Evolutionary conservation across 2,113 vertebrate genomes (phyloP).

Genomic region (Phyllostomus hastatus): DNA sequence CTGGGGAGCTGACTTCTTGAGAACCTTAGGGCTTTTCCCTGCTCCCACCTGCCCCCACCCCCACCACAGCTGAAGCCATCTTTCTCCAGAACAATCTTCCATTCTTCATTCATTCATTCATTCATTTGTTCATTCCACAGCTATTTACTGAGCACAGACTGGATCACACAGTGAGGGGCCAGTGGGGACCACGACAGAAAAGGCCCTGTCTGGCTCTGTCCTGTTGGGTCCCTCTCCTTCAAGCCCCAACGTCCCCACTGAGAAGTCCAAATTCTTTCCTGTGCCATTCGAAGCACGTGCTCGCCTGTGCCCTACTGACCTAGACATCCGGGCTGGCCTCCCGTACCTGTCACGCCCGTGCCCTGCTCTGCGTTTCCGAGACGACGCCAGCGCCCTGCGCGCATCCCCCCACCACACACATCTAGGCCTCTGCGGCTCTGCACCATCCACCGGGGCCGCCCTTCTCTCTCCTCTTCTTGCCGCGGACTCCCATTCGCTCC

Average conservation of each 20-base stretch:
- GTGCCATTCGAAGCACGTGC: not conserved
- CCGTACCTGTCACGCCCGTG: rapidly evolving
- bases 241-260: not conserved
- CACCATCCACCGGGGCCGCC: too few relatives aligned
- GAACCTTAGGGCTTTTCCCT: not conserved
- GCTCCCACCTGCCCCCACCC: not conserved
- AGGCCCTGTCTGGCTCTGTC: not conserved
- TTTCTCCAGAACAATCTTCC: not conserved
- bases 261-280: not conserved
- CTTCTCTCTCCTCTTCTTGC: not conserved
- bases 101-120: not conserved
- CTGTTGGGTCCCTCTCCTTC: not conserved
- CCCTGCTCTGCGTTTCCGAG: not conserved
- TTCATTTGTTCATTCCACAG: not conserved
- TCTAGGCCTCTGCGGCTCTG: not conserved
- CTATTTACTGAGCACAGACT: not conserved
- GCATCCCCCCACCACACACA: rapidly evolving
- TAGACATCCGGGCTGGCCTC: not conserved
- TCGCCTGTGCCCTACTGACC: not conserved
- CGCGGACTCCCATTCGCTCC: not conserved
- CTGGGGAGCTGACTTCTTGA: not conserved
- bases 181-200: not conserved
- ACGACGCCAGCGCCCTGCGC: rapidly evolving
- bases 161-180: not conserved
- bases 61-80: not conserved